phyloP scores from a whole-genome alignment of 2,888 invertebrate species.

The Apodemia duryi region DNA sequence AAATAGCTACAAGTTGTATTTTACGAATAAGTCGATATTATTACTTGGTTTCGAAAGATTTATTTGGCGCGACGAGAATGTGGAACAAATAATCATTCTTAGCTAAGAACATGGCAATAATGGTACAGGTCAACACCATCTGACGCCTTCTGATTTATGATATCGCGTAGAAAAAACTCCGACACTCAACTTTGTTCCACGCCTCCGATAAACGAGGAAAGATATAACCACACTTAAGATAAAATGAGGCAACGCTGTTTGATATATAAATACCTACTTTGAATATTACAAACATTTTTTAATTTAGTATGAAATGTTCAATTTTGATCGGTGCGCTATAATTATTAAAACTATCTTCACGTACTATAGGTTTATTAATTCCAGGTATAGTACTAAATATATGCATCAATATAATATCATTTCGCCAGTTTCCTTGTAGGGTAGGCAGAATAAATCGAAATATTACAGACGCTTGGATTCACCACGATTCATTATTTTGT shows the following conservation, averaged over 20 bases:
- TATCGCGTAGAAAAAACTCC: constrained; percentile 52
- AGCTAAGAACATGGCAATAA: constrained; percentile 67
- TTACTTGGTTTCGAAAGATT: constrained; percentile 11
- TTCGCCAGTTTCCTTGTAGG: too few relatives aligned
- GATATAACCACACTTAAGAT: constrained; percentile 3
- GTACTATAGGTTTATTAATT: too few relatives aligned
- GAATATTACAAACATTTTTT: not conserved
- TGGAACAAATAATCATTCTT: constrained; percentile 57
- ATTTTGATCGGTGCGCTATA: too few relatives aligned
- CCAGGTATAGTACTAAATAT: too few relatives aligned
- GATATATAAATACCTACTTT: not conserved
- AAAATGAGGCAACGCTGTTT: constrained; percentile 8
- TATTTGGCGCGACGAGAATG: constrained; percentile 20
- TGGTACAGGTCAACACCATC: constrained; percentile 71
- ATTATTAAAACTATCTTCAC: too few relatives aligned
- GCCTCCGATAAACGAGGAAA: not conserved
- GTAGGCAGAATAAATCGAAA: too few relatives aligned
- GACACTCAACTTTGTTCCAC: constrained; percentile 37
- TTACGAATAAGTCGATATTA: constrained; percentile 7
- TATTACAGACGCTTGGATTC: too few relatives aligned
- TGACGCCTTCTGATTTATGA: constrained; percentile 71
- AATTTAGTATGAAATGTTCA: too few relatives aligned
- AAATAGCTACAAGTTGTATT: not conserved
- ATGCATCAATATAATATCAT: too few relatives aligned
- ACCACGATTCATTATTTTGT: too few relatives aligned